A percentile compares a stretch with the other conserved stretches of the same genome.
These are phyloP conservation scores for Scortum barcoo DNA, from an alignment of 2,113 vertebrate genomes.

Conservation along the genomic window DNA sequence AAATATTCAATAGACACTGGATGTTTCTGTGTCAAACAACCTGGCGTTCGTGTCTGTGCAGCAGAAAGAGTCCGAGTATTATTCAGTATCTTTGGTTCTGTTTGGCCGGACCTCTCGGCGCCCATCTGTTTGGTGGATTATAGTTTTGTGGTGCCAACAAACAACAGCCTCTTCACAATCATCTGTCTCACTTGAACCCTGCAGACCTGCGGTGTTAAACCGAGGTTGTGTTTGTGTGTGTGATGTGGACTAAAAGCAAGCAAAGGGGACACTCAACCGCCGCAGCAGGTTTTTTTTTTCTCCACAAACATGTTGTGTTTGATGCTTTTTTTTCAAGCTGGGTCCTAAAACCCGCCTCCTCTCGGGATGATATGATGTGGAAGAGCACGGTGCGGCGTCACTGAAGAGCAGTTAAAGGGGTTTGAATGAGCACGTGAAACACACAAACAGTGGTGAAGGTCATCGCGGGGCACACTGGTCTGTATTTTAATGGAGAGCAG, in stretches of 20 bases:
- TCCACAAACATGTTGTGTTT: neutral
- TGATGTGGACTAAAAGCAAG: neutral
- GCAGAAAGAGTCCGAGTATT: constrained; percentile 9
- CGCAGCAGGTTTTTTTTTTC: neutral
- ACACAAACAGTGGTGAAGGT: neutral
- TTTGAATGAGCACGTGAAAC: neutral
- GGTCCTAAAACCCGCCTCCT: neutral
- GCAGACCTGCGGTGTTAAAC: neutral
- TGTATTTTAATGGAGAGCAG: neutral
- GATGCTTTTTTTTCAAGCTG: neutral
- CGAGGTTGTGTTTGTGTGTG: neutral
- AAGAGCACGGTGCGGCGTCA: neutral
- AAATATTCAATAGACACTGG: constrained; percentile 12
- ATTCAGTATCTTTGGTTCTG: constrained; percentile 22
- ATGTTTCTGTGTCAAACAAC: neutral
- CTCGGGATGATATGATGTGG: neutral
- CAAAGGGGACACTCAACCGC: neutral
- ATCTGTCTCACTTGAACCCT: constrained; percentile 42
- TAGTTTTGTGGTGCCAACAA: constrained; percentile 20
- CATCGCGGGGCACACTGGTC: neutral
- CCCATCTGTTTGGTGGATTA: constrained; percentile 65
- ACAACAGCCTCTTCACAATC: constrained; percentile 52
- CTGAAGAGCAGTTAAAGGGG: neutral
- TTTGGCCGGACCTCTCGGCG: constrained; percentile 40
- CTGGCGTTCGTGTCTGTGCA: constrained; percentile 22